Evolutionary conservation across 2,113 vertebrate species (phyloP).

Genomic region (Scortum barcoo): DNA sequence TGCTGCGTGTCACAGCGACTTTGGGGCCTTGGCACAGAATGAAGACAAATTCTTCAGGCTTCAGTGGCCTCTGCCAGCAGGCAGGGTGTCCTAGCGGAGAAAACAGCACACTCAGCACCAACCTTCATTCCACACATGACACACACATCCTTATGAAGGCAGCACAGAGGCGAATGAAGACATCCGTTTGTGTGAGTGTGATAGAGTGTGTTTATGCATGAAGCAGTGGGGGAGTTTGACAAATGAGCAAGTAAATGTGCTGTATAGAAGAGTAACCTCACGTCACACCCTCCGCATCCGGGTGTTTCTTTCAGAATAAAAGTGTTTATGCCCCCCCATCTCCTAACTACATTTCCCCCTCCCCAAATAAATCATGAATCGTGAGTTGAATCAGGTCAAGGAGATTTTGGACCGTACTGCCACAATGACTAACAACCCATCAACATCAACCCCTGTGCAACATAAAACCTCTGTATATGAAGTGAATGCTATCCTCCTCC

Average conservation of each 20-base stretch:
- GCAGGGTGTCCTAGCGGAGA: constrained; percentile 16
- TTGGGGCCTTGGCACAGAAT: constrained; percentile 47
- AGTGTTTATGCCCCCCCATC: not conserved
- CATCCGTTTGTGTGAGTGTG: constrained; percentile 15
- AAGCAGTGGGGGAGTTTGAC: constrained; percentile 18
- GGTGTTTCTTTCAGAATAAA: constrained; percentile 19
- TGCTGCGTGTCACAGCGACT: constrained; percentile 48
- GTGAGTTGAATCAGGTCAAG: constrained; percentile 55
- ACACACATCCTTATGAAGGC: not conserved
- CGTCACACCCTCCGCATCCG: not conserved
- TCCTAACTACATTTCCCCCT: not conserved
- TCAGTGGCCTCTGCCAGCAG: constrained; percentile 29
- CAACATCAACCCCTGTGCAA: not conserved
- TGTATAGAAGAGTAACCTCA: not conserved
- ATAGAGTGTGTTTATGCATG: constrained; percentile 24
- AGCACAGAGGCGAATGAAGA: constrained; percentile 1
- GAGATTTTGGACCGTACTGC: constrained; percentile 30
- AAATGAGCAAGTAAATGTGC: not conserved
- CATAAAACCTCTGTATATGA: constrained; percentile 31
- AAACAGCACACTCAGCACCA: constrained; percentile 65
- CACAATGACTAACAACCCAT: constrained; percentile 42
- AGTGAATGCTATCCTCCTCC: constrained; percentile 49
- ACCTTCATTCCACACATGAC: constrained; percentile 17
- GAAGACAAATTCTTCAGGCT: constrained; percentile 68
- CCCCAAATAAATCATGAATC: not conserved